Evolutionary conservation across 2,888 invertebrate genomes (phyloP), one percentile per base, ranked within the genome.

Genomic region (Dione vanillae): DNA sequence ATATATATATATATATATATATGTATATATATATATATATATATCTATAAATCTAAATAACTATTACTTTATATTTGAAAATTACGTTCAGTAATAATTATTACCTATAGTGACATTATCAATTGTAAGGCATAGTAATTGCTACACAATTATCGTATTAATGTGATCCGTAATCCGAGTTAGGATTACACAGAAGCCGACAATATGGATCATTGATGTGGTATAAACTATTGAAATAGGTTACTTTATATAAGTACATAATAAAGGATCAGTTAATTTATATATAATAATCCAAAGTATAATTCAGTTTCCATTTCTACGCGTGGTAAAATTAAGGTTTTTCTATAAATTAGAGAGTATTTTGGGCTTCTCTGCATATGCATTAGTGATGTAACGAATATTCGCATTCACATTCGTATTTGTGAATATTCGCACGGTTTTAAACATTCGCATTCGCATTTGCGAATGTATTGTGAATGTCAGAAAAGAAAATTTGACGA

Each of bases 111-210:
- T 64, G 14, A 49, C 47, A 40, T 49, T 64, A 47, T 37, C 43
- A 61, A 61, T 49, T 47, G 35, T 35, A 47, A 62, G 37, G 35
- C 37, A 49, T 37, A 19, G 62, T 67, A 58, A 67, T 40, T 45
- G 16, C 47, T 56, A 54, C 3, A 45, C 47, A 45, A 58, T 67
- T 58, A 58, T 20, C 35, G 43, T 56, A 49, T 59, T 67, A 40
- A 41, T 51, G 20, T 43, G 45, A 49, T 59, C 58, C 58, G 11
- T 68, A 62, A 54, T 52, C 52, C 43, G 16, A 51, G 51, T 59
- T 43, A 54, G 52, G 52, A 68, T 54, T 54, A 62, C 37, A 35
- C 27, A 67, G 49, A 20, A 62, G 45, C 68, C 54, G 58, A 59
- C 20, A 62, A 45, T 43, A 47, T 54, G 19, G 54, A 62, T 45